Conservation (phyloP, 2,888 invertebrate species). For the Nomada goodeniana region DNA sequence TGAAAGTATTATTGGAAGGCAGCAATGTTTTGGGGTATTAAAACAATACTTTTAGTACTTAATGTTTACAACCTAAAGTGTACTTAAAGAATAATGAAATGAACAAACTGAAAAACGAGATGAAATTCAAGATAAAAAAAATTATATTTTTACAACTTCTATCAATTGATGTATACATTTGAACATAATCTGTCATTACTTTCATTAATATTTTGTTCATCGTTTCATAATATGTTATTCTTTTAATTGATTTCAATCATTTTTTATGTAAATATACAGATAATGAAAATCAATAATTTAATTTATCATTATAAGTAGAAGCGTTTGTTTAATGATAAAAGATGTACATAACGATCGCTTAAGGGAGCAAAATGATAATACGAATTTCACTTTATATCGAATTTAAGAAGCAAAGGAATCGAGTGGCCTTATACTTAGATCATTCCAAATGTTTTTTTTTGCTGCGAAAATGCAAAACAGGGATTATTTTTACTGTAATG, state of each 20-base stretch:
- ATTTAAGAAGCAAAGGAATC: constrained; percentile 32
- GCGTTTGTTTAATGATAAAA: constrained; percentile 72
- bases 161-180: constrained; percentile 27
- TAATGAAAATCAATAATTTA: constrained; percentile 72
- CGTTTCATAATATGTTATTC: constrained; percentile 39
- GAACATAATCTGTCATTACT: constrained; percentile 23
- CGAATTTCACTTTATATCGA: constrained; percentile 60
- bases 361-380: constrained; percentile 37
- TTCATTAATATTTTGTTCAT: constrained; percentile 34
- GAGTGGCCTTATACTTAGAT: constrained; percentile 66
- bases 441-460: constrained; percentile 69
- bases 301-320: constrained; percentile 66
- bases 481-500: constrained; percentile 65
- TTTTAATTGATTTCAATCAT: constrained; percentile 48
- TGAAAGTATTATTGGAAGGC: constrained; percentile 73
- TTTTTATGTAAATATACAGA: constrained; percentile 75
- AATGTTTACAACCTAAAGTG: constrained; percentile 73
- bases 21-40: constrained; percentile 74
- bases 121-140: constrained; percentile 24
- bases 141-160: constrained; percentile 49
- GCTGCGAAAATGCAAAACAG: constrained; percentile 55
- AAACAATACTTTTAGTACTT: constrained; percentile 74
- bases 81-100: constrained; percentile 69
- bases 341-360: constrained; percentile 73
- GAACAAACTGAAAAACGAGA: constrained; percentile 38